Evolutionary conservation across 2,113 vertebrate species (phyloP).

Genomic region (Suricata suricatta): DNA sequence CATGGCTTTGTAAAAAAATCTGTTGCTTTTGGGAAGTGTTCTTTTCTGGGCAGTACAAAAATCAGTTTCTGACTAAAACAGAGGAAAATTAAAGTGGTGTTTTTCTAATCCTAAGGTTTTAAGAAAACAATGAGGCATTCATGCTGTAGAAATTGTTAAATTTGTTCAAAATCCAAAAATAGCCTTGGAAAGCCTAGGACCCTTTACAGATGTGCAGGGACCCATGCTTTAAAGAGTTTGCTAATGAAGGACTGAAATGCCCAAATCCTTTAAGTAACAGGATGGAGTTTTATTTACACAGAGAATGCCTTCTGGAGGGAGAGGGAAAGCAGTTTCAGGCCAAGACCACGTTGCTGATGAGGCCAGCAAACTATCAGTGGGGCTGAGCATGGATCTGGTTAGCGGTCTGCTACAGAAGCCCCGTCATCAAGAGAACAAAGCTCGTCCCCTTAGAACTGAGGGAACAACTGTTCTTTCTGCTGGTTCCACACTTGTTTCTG

Average conservation of each 20-base stretch:
- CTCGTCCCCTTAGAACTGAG: neutral
- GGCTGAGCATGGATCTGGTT: neutral
- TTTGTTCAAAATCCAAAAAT: slow-evolving; percentile 66
- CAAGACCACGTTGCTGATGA: neutral
- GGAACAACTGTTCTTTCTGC: neutral
- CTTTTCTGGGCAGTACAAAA: slow-evolving; percentile 65
- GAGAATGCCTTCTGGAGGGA: neutral
- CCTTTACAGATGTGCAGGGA: neutral
- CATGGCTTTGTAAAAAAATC: slow-evolving; percentile 3
- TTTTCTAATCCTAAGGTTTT: slow-evolving; percentile 67
- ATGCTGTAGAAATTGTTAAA: neutral
- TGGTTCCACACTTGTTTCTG: neutral
- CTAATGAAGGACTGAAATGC: slow-evolving; percentile 50
- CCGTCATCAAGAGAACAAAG: slow-evolving; percentile 25
- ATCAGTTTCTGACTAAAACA: slow-evolving; percentile 14
- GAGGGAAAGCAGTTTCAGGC: neutral
- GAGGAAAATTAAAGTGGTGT: slow-evolving; percentile 63
- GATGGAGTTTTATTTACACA: neutral
- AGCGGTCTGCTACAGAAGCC: neutral
- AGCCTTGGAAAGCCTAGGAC: neutral
- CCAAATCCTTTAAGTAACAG: slow-evolving; percentile 50
- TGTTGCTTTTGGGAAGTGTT: slow-evolving; percentile 63
- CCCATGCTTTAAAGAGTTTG: slow-evolving; percentile 42
- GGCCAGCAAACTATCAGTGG: slow-evolving; percentile 8
- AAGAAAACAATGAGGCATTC: slow-evolving; percentile 44